Conservation (phyloP, 2,113 vertebrate genomes). For the Sebastes fasciatus region DNA sequence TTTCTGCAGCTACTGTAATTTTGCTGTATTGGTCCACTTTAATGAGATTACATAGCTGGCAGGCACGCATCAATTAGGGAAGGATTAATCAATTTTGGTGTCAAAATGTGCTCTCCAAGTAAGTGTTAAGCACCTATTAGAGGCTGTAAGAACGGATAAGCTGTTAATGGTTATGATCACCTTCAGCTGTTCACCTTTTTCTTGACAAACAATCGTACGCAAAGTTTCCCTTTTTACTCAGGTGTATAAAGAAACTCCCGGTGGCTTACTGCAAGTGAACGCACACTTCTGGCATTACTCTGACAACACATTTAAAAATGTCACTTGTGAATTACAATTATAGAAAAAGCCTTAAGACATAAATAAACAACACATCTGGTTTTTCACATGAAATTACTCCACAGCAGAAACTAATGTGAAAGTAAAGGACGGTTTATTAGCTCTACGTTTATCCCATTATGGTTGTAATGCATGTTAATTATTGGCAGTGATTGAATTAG, state of each 20-base stretch:
- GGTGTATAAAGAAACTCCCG: not conserved
- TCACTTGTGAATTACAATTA: not conserved
- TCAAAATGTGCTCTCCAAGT: conserved; percentile 41
- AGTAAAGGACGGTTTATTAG: not conserved
- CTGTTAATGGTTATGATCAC: conserved; percentile 30
- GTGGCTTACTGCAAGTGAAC: not conserved
- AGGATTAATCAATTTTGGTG: conserved; percentile 55
- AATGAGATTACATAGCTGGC: conserved; percentile 51
- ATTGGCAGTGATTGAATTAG: not conserved
- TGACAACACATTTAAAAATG: not conserved
- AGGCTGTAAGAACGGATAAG: conserved; percentile 23
- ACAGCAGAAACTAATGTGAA: not conserved
- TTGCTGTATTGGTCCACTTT: conserved; percentile 31
- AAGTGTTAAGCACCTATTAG: conserved; percentile 34
- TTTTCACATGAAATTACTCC: not conserved
- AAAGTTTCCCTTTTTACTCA: not conserved
- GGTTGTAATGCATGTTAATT: not conserved
- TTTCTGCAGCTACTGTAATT: conserved; percentile 7
- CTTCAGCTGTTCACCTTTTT: conserved; percentile 24
- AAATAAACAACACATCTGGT: not conserved
- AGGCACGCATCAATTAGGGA: conserved; percentile 48
- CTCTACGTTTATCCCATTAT: not conserved
- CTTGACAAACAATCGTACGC: not conserved
- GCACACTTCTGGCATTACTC: not conserved
- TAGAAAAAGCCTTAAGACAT: not conserved